Evolutionary conservation across 2,888 invertebrate genomes (phyloP).

Genomic region (Aleiodes alternator): DNA sequence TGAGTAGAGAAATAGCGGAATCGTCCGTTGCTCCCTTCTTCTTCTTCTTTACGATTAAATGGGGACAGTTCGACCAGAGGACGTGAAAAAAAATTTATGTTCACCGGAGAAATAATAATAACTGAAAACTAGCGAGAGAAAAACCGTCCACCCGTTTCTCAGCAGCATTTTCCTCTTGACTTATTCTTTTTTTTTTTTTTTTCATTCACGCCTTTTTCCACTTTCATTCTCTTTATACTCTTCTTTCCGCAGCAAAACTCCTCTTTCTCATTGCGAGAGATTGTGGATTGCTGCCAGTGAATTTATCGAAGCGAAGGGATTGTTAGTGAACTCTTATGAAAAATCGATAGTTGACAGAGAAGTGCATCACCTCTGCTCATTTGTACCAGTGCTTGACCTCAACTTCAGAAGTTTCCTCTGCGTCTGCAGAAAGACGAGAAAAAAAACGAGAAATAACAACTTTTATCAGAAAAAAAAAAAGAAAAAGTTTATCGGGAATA

Average conservation of each 20-base stretch:
- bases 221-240: slow-evolving; percentile 6
- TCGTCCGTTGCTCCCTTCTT: slow-evolving; percentile 42
- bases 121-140: slow-evolving; percentile 47
- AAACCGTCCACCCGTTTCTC: slow-evolving; percentile 40
- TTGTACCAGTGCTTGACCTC: too few relatives aligned
- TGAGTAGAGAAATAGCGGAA: slow-evolving; percentile 61
- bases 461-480: too few relatives aligned
- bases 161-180: slow-evolving; percentile 40
- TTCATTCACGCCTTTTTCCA: slow-evolving; percentile 31
- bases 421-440: too few relatives aligned
- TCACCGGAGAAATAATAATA: slow-evolving; percentile 55
- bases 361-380: slow-evolving; percentile 16
- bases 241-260: neutral
- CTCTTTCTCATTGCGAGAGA: slow-evolving; percentile 21
- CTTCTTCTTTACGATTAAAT: slow-evolving; percentile 23
- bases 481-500: too few relatives aligned
- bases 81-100: slow-evolving; percentile 57
- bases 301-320: slow-evolving; percentile 26
- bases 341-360: slow-evolving; percentile 34
- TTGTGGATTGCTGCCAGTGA: slow-evolving; percentile 17
- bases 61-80: slow-evolving; percentile 6
- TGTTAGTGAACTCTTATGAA: slow-evolving; percentile 17
- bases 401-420: too few relatives aligned
- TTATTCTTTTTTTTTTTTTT: slow-evolving; percentile 43
- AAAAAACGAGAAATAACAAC: too few relatives aligned